Base-by-base conservation (phyloP, 2,113 vertebrate genomes). In the Taurulus bubalis region DNA sequence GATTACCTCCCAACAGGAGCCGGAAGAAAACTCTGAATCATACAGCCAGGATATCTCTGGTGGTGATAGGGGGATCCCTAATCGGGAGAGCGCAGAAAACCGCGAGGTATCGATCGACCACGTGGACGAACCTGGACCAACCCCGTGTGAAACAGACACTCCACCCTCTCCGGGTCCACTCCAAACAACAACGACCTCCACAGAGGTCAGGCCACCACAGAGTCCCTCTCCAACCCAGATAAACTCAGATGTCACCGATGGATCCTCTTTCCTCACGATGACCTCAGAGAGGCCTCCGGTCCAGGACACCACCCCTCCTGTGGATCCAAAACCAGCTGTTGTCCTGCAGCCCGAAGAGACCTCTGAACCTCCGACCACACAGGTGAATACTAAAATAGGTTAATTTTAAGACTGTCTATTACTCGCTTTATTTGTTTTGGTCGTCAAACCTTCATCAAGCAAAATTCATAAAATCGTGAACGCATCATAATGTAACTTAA, bases 281-380 rank as follows among this genome's bases (percentile, higher is more conserved):
- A 89, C 85, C 6, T 78, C 85, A 34, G 83, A 66, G 67, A 94
- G 79, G 82, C 38, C n/a, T 36, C 94, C 94, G 2, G 84, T 95
- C 28, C 94, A 95, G 87, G 94, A 95, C 34, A 86, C 89, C 12
- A n/a, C 30, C 4, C 84, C 89, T 20, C 80, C 75, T 4, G 66
- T 8, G 30, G 59, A 55, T 12, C 38, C 22, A 7, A 47, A 12
- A n/a, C 30, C 40, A 16, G 8, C 55, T n/a, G 55, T 42, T 30
- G 65, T 38, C 9, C 77, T 53, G 55, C 49, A 86, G 66, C 58
- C 83, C n/a, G 83, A 88, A 24, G 80, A 89, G 69, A 85, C 7
- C 1, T 62, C 81, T 20, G 75, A 40, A 7, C 73, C 85, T 65
- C 51, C 73, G 12, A 1, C 62, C 16, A 53, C 42, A 71, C 82